Evolutionary conservation across 1,140 invertebrate species (phyloP).

Genomic region (Mya arenaria): DNA sequence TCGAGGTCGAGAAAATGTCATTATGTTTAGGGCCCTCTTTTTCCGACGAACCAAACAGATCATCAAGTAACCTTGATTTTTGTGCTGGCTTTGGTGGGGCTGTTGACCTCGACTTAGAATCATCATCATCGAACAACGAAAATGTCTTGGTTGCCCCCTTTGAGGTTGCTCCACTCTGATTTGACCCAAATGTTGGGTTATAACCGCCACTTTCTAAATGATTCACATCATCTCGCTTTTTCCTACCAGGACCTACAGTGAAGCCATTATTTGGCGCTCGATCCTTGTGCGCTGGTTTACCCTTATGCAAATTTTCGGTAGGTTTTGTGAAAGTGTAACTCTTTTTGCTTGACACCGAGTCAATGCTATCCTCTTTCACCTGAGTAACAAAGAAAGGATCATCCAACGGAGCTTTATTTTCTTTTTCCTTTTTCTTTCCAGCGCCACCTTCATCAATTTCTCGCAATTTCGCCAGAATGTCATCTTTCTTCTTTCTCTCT

Average conservation of each 20-base stretch:
- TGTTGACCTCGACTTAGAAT: constrained; percentile 10
- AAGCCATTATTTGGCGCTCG: constrained; percentile 52
- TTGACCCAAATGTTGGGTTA: constrained; percentile 66
- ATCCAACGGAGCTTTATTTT: neutral
- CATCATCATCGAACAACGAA: constrained; percentile 48
- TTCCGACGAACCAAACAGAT: constrained; percentile 65
- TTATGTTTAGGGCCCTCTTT: constrained; percentile 31
- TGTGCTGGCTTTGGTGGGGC: constrained; percentile 42
- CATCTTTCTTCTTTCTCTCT: constrained; percentile 73
- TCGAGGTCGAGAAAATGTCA: constrained; percentile 54
- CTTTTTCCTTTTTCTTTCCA: constrained; percentile 26
- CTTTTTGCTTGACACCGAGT: constrained; percentile 55
- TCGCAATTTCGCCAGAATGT: constrained; percentile 65
- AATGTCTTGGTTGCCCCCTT: constrained; percentile 28
- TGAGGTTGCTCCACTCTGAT: neutral
- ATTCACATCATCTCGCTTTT: constrained; percentile 41
- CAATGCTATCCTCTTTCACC: constrained; percentile 34
- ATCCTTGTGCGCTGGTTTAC: constrained; percentile 70
- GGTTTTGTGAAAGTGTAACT: constrained; percentile 67
- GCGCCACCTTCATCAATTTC: constrained; percentile 62
- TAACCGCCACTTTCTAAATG: constrained; percentile 65
- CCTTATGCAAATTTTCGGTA: constrained; percentile 71
- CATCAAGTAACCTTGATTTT: constrained; percentile 66
- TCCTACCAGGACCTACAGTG: constrained; percentile 34
- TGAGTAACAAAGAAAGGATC: constrained; percentile 52